phyloP scores from a whole-genome alignment of 2,888 invertebrate genomes.

The Yponomeuta malinellus region DNA sequence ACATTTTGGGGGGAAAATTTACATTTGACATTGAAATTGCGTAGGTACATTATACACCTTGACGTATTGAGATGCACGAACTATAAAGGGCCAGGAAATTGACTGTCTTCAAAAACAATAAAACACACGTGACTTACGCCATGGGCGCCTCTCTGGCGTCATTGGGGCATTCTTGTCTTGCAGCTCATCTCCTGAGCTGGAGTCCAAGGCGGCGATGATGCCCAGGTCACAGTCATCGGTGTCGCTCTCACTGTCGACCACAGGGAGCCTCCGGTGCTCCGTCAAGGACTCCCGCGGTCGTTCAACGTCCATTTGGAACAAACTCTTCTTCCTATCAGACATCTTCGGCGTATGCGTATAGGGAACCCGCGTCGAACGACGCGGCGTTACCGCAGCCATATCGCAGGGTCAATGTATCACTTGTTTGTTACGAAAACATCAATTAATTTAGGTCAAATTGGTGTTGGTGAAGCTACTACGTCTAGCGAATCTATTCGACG shows the following conservation, averaged over 20 bases:
- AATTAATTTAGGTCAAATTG: background rate
- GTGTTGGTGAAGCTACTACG: background rate
- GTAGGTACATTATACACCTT: background rate
- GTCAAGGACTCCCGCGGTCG: constrained; percentile 53
- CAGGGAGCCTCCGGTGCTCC: constrained; percentile 56
- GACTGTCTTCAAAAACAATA: background rate
- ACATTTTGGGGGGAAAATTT: background rate
- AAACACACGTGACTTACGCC: constrained; percentile 48
- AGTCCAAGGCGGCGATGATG: constrained; percentile 73
- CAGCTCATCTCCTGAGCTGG: constrained; percentile 64
- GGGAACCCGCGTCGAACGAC: constrained; percentile 52
- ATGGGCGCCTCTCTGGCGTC: constrained; percentile 49
- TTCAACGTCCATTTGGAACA: constrained; percentile 66
- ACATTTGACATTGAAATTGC: background rate
- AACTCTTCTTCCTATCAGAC: constrained; percentile 78
- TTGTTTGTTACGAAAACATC: background rate
- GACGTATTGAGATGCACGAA: background rate
- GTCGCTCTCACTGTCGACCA: constrained; percentile 66
- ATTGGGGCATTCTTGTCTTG: constrained; percentile 47
- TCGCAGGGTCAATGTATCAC: constrained; percentile 14
- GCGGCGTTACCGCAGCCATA: constrained; percentile 62
- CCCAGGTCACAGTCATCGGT: constrained; percentile 74
- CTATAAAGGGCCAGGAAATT: background rate
- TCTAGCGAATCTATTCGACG: constrained; percentile 1
- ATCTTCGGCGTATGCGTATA: constrained; percentile 74